Base-by-base conservation (phyloP, 2,888 invertebrate species). In the Limnephilus rhombicus region DNA sequence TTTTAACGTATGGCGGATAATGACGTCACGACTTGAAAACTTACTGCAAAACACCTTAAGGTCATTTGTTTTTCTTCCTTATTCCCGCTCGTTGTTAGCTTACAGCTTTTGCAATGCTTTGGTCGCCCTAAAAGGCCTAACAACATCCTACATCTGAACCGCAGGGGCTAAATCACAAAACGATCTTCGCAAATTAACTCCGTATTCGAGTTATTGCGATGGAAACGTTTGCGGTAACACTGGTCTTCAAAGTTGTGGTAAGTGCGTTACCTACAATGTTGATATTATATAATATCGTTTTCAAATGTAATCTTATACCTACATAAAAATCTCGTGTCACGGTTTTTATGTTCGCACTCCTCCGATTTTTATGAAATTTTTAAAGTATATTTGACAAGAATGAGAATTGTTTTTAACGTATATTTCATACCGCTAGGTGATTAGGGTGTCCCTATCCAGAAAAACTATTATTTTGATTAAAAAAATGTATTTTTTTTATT, bases 21-120 rank as follows among this genome's bases (percentile, higher is more conserved):
- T 82, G 82, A 82, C 82, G 82, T 82, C 82, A 82, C 82, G 82
- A 82, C 82, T 82, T 34, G 29, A 82, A 34, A 34, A 82, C 82
- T 82, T 34, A 82, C 34, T 29, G 82, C 82, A 34, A 34, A 34
- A 82, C 82, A 82, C 82, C 82, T 82, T 82, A 15, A 34, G 82
- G 82, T 82, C 34, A 82, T 68, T 68, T 68, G 68, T 68, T 68
- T 68, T 68, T 68, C 68, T n/a, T 68, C n/a, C 68, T 68, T n/a
- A 68, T 68, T 68, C 24, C 68, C 68, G 24, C 68, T 68, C 68
- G 68, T 24, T 68, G 68, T 68, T 5, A 68, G 68, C 24, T 68
- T 68, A n/a, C 24, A 24, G 68, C 68, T 18, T 68, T 68, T 24
- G 68, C 24, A 68, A 68, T 24, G n/a, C 68, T 68, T n/a, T 24